Evolutionary conservation across 2,113 vertebrate genomes (phyloP).

Genomic region (Pelobates fuscus): DNA sequence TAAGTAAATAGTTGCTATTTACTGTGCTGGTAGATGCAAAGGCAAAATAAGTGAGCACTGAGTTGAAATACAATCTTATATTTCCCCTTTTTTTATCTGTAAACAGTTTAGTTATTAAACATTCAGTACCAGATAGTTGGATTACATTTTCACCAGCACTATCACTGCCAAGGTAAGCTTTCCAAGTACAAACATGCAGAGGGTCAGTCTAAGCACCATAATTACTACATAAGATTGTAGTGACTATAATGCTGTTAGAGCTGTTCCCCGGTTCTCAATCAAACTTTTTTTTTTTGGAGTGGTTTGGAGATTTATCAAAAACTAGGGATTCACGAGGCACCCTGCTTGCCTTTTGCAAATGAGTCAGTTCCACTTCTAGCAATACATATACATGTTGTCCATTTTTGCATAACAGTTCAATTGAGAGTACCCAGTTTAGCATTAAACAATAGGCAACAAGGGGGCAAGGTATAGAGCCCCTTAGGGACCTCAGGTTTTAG

Average conservation of each 20-base stretch:
- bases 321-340: too few species aligned
- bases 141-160: background rate
- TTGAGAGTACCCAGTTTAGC: too few species aligned
- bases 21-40: conserved; percentile 9
- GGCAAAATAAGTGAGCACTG: background rate
- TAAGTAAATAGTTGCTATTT: background rate
- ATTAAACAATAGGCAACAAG: too few species aligned
- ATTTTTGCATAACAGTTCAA: too few species aligned
- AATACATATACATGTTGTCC: too few species aligned
- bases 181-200: background rate
- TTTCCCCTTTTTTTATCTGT: background rate
- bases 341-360: too few species aligned
- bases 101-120: background rate
- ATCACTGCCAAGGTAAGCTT: background rate
- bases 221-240: background rate
- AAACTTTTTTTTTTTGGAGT: background rate
- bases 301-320: too few species aligned
- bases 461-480: too few species aligned
- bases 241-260: background rate
- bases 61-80: conserved; percentile 28
- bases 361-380: too few species aligned
- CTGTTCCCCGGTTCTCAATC: background rate
- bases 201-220: background rate
- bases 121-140: background rate
- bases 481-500: too few species aligned